Evolutionary conservation across 2,888 invertebrate species (phyloP).

Genomic region (Nomada lathburiana): DNA sequence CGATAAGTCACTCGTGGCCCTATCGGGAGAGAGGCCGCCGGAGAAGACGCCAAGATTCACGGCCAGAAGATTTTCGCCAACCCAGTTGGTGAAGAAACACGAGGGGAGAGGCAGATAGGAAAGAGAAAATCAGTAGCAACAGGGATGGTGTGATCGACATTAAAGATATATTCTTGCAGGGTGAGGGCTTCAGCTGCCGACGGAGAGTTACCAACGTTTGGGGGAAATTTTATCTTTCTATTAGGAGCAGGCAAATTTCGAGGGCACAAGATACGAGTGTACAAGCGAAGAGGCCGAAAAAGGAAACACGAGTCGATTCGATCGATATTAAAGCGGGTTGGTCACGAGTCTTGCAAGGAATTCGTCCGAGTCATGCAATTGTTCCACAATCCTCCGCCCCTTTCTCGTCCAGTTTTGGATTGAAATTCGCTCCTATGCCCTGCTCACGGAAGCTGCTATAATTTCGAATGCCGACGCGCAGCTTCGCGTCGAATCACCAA

Average conservation of each 20-base stretch:
- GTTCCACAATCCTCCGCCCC: neutral
- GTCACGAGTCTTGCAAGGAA: constrained; percentile 17
- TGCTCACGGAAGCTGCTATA: constrained; percentile 23
- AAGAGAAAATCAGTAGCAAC: neutral
- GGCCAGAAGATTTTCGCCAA: constrained; percentile 3
- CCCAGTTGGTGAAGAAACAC: neutral
- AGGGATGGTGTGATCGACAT: neutral
- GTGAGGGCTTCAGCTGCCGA: too few relatives aligned
- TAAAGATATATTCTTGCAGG: too few relatives aligned
- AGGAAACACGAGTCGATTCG: constrained; percentile 13
- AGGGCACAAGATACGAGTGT: too few relatives aligned
- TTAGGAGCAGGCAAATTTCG: too few relatives aligned
- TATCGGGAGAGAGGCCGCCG: neutral
- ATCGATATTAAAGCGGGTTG: constrained; percentile 53
- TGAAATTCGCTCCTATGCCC: constrained; percentile 6
- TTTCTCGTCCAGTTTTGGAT: neutral
- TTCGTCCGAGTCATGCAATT: constrained; percentile 22
- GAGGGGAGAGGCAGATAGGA: neutral
- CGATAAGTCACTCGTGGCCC: constrained; percentile 50
- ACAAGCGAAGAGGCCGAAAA: neutral
- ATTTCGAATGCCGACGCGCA: neutral
- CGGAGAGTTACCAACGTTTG: too few relatives aligned
- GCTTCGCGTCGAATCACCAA: neutral
- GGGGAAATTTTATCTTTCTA: too few relatives aligned
- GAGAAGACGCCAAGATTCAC: constrained; percentile 41